phyloP scores from a whole-genome alignment of 2,888 invertebrate species.

The Amphipoea lucens region DNA sequence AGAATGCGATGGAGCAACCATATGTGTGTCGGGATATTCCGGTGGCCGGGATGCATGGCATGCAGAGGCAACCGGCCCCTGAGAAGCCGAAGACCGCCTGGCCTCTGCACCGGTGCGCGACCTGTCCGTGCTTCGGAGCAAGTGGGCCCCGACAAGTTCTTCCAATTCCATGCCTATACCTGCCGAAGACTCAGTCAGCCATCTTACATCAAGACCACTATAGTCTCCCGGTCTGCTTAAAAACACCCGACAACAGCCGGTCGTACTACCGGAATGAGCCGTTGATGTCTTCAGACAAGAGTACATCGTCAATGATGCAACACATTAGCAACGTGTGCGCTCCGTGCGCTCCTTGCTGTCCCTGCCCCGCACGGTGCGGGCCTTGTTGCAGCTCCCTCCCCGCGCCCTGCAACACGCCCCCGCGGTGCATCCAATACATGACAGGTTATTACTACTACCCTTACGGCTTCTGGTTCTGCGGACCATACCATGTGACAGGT shows the following conservation, averaged over 20 bases:
- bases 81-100: slow-evolving; percentile 43
- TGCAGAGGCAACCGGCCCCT: slow-evolving; percentile 38
- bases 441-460: slow-evolving; percentile 72
- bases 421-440: slow-evolving; percentile 69
- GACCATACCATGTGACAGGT: slow-evolving; percentile 71
- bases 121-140: slow-evolving; percentile 70
- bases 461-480: slow-evolving; percentile 74
- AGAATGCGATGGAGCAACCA: slow-evolving; percentile 71
- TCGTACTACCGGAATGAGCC: slow-evolving; percentile 26
- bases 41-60: slow-evolving; percentile 61
- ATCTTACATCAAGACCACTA: slow-evolving; percentile 47
- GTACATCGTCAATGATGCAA: slow-evolving; percentile 30
- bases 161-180: slow-evolving; percentile 33
- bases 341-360: slow-evolving; percentile 33
- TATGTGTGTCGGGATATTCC: slow-evolving; percentile 66
- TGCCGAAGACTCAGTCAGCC: slow-evolving; percentile 64
- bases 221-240: not conserved
- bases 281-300: not conserved
- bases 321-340: slow-evolving; percentile 43
- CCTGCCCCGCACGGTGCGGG: slow-evolving; percentile 21
- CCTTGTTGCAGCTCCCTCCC: slow-evolving; percentile 57
- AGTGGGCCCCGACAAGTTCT: not conserved
- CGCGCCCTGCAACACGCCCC: slow-evolving; percentile 65
- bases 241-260: slow-evolving; percentile 14
- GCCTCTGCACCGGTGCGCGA: slow-evolving; percentile 66